Evolutionary conservation across 2,797 vertebrate genomes (phyloP).

Genomic region (Melanotaenia parkinsoni): DNA sequence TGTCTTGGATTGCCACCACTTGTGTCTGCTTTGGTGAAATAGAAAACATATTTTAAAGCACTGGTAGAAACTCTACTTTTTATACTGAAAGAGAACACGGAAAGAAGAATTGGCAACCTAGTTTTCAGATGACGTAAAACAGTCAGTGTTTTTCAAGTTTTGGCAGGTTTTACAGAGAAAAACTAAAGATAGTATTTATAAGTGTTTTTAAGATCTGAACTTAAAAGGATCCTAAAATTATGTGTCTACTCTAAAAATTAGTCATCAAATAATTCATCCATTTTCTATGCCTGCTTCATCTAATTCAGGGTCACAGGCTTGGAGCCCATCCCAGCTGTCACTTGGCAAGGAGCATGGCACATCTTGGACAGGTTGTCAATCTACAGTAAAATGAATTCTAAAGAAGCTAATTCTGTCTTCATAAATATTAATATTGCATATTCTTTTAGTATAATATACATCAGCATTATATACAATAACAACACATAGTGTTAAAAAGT

Average conservation of each 20-base stretch:
- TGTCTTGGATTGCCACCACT: background rate
- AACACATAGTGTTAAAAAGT: background rate
- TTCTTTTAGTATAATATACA: too few relatives aligned
- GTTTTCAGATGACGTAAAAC: background rate
- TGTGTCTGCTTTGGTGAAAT: background rate
- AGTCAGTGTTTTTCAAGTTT: background rate
- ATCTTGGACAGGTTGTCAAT: too few relatives aligned
- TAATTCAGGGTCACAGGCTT: too few relatives aligned
- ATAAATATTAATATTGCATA: too few relatives aligned
- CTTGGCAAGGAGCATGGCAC: too few relatives aligned
- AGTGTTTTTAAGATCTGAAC: background rate
- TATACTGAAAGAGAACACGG: background rate
- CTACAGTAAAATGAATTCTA: too few relatives aligned
- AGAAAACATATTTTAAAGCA: background rate
- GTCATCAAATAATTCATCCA: too few relatives aligned
- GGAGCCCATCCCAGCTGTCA: too few relatives aligned
- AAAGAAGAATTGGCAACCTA: background rate
- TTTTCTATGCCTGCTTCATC: too few relatives aligned
- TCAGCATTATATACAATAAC: background rate
- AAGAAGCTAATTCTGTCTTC: too few relatives aligned
- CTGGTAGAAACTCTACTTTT: background rate
- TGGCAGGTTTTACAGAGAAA: background rate
- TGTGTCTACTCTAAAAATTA: too few relatives aligned
- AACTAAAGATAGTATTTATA: background rate
- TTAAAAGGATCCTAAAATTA: too few relatives aligned